phyloP scores from a whole-genome alignment of 2,888 invertebrate genomes.

The Lasioglossum calceatum region DNA sequence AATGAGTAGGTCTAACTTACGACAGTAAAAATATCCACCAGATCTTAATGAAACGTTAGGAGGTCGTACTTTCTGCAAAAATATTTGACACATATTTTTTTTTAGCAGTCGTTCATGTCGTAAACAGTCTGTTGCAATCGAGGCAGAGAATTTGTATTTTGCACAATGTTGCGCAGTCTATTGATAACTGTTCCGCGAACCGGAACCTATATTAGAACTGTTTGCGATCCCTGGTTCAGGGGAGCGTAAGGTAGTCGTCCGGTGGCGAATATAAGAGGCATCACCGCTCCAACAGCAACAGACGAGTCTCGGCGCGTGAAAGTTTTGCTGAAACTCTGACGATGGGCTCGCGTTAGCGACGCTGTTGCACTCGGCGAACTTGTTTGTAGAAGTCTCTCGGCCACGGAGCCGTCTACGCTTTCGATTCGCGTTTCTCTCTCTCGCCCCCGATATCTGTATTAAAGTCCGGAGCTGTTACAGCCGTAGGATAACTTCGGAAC shows the following conservation, averaged over 20 bases:
- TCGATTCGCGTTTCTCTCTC: background rate
- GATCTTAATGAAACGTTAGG: no score
- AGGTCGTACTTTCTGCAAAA: no score
- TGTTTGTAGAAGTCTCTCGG: slow-evolving; percentile 5
- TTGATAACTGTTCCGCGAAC: background rate
- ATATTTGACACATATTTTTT: no score
- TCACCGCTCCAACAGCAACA: background rate
- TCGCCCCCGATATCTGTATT: background rate
- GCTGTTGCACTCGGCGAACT: slow-evolving; percentile 7
- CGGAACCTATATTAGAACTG: background rate
- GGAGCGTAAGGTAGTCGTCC: background rate
- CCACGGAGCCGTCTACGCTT: slow-evolving; percentile 8
- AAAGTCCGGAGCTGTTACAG: background rate
- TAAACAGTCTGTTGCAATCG: background rate
- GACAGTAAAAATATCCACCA: no score
- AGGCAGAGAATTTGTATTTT: background rate
- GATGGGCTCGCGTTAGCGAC: slow-evolving; percentile 4
- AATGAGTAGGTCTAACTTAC: no score
- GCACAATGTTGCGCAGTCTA: background rate
- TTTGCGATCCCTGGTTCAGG: background rate
- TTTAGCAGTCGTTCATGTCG: no score
- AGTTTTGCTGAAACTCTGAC: background rate
- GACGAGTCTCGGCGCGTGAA: background rate
- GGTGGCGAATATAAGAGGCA: background rate
- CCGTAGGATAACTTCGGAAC: background rate